Evolutionary conservation across 2,888 invertebrate species (phyloP).

Genomic region (Orchesellides sinensis): DNA sequence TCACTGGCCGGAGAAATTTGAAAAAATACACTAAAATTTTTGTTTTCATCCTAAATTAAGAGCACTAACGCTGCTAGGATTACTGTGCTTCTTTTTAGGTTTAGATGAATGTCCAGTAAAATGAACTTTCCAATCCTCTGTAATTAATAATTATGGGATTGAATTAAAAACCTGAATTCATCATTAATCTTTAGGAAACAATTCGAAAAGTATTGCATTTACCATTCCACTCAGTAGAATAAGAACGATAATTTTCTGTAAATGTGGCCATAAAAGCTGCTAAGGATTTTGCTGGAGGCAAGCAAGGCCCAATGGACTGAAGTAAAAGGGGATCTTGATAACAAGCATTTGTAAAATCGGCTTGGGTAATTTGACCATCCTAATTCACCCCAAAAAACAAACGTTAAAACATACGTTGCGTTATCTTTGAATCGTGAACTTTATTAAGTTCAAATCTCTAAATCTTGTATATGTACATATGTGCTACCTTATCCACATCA

Average conservation of each 20-base stretch:
- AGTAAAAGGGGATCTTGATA: slow-evolving; percentile 52
- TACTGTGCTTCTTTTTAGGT: background rate
- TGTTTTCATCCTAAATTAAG: too few relatives aligned
- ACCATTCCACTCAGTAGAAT: slow-evolving; percentile 61
- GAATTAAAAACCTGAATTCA: background rate
- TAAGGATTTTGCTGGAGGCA: slow-evolving; percentile 57
- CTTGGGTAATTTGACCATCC: slow-evolving; percentile 62
- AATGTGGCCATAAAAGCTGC: slow-evolving; percentile 62
- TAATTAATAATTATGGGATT: background rate
- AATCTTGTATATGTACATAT: background rate
- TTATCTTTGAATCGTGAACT: too few relatives aligned
- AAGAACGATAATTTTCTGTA: slow-evolving; percentile 62
- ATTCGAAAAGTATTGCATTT: background rate
- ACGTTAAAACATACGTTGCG: too few relatives aligned
- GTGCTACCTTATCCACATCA: slow-evolving; percentile 45
- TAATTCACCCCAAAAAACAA: background rate
- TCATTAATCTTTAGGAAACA: background rate
- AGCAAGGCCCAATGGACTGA: slow-evolving; percentile 61
- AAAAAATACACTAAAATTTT: too few relatives aligned
- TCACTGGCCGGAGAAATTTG: too few relatives aligned
- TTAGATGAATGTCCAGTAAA: background rate
- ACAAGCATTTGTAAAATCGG: slow-evolving; percentile 49
- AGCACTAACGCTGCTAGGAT: too few relatives aligned
- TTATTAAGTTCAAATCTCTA: too few relatives aligned
- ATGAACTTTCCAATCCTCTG: slow-evolving; percentile 32